phyloP scores from a whole-genome alignment of 2,113 vertebrate species.

The Cervus canadensis region DNA sequence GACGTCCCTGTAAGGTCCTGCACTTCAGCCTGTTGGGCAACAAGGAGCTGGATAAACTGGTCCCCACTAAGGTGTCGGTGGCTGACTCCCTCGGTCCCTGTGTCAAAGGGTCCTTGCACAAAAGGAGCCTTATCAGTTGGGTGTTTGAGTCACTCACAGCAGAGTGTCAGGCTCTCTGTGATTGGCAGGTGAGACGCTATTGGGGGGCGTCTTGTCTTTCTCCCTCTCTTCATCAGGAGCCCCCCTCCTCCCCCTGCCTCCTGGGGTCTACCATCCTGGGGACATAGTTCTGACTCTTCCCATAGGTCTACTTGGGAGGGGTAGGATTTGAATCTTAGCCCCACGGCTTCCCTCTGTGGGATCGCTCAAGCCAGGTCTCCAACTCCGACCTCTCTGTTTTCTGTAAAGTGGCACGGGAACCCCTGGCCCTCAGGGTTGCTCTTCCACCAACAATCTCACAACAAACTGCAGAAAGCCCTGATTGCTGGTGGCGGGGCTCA shows the following conservation, averaged over 20 bases:
- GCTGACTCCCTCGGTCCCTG: background rate
- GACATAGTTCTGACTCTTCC: background rate
- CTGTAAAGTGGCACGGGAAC: background rate
- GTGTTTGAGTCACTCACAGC: background rate
- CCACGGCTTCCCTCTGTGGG: background rate
- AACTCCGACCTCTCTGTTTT: background rate
- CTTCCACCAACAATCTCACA: background rate
- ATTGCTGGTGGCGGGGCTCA: background rate
- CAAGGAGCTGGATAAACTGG: background rate
- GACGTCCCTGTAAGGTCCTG: background rate
- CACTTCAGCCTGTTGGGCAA: background rate
- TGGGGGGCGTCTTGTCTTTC: background rate
- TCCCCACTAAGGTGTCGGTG: background rate
- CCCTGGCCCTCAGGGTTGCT: background rate
- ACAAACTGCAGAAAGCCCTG: background rate
- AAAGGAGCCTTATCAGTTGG: background rate
- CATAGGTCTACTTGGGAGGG: background rate
- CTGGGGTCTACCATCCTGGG: background rate
- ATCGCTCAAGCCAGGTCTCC: background rate
- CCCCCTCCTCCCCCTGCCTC: no score
- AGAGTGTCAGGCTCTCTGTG: background rate
- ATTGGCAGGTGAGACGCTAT: background rate
- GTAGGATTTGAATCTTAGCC: background rate
- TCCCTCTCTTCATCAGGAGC: background rate
- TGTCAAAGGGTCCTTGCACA: background rate